Evolutionary conservation across 2,888 invertebrate genomes (phyloP), one percentile per base, ranked within the genome.

Genomic region (Elmis aenea): DNA sequence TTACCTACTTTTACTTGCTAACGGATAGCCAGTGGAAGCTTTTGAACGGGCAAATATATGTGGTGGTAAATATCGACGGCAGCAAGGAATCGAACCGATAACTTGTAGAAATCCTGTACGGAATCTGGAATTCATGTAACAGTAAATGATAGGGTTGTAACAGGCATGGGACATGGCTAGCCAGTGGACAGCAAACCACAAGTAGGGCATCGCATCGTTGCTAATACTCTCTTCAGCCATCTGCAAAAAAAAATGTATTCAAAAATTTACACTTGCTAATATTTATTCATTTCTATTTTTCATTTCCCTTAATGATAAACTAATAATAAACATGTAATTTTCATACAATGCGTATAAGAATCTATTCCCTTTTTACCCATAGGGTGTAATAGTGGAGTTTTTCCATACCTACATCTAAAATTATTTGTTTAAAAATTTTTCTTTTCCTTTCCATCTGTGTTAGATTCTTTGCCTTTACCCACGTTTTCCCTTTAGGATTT

Each of bases 111-210:
- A 81, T 1, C 83, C 83, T 6, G 77, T 71, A 2, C 87, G 76
- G 61, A 88, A 91, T 35, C 85, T 75, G 5, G 79, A 77, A 65
- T 89, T 91, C 87, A 89, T 87, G 71, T 84, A 85, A 67, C 86
- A 83, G 66, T 89, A 89, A 55, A 89, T 89, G 52, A 89, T 77
- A 16, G 88, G 89, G 64, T 89, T 89, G 74, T 88, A 88, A 67
- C 87, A 87, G 45, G 85, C 82, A 62, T 89, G 88, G 1, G 88
- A 88, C 88, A 89, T 89, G 31, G 89, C 84, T 47, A 89, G 71
- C 81, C 85, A 87, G 67, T 89, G 88, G 52, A 83, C 75, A 14
- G 77, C 77, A 59, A 85, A 83, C 81, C 83, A 88, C 39, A 84
- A 70, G 64, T 82, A 85, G 1, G 80, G 79, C 64, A 84, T 70